Evolutionary conservation across 2,888 invertebrate genomes (phyloP).

Genomic region (Drosophila neutralis): DNA sequence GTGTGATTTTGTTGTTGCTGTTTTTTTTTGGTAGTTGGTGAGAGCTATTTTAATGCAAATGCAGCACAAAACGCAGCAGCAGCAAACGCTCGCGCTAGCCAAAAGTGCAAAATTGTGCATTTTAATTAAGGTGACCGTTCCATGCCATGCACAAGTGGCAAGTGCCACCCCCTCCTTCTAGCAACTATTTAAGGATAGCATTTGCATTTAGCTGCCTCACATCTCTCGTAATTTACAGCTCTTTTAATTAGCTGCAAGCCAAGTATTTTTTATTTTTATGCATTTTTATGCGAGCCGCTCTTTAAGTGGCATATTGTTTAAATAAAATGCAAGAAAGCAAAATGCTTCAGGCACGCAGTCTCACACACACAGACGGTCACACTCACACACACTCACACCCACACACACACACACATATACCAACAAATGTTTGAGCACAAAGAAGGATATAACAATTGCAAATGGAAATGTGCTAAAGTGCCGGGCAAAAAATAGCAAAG

Average conservation of each 20-base stretch:
- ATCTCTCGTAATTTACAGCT: conserved; percentile 74
- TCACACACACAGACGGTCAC: conserved; percentile 6
- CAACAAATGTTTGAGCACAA: conserved; percentile 56
- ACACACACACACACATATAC: conserved; percentile 6
- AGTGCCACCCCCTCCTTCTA: background rate
- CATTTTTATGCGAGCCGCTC: conserved; percentile 66
- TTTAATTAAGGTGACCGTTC: conserved; percentile 79
- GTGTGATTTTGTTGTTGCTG: conserved; percentile 16
- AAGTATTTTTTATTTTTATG: conserved; percentile 58
- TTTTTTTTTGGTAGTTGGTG: conserved; percentile 14
- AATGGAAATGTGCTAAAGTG: conserved; percentile 80
- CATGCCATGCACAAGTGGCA: conserved; percentile 53
- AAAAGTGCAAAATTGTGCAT: conserved; percentile 82
- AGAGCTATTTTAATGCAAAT: conserved; percentile 74
- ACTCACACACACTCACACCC: conserved; percentile 5
- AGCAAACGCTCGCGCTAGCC: conserved; percentile 47
- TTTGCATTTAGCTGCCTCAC: conserved; percentile 69
- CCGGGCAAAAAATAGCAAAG: conserved; percentile 46
- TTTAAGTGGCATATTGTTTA: conserved; percentile 71
- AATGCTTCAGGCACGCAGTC: conserved; percentile 46
- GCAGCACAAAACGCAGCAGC: conserved; percentile 65
- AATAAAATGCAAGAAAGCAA: conserved; percentile 50
- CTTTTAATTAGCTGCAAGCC: conserved; percentile 77
- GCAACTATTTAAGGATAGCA: conserved; percentile 35
- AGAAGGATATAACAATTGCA: conserved; percentile 78